phyloP scores from a whole-genome alignment of 2,113 vertebrate species.

The Zosterops lateralis region DNA sequence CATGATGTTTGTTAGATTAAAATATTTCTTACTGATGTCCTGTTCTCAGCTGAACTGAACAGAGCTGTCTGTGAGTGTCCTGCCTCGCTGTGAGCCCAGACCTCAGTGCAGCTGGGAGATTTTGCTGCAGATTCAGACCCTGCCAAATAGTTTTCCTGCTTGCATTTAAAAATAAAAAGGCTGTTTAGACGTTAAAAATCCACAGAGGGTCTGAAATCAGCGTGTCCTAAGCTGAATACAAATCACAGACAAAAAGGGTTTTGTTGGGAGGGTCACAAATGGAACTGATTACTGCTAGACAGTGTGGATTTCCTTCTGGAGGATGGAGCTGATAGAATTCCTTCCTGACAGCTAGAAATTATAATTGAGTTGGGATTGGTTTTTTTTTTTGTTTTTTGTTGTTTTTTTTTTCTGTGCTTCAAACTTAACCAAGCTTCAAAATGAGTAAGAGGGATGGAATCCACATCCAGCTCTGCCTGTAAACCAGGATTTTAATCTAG shows the following conservation, averaged over 20 bases:
- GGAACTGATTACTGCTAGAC: conserved; percentile 54
- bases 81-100: neutral
- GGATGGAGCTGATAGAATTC: conserved; percentile 36
- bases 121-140: conserved; percentile 4
- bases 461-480: neutral
- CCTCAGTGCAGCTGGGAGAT: neutral
- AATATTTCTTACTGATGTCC: neutral
- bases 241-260: conserved; percentile 50
- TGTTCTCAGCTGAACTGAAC: conserved; percentile 14
- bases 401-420: neutral
- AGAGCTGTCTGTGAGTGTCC: neutral
- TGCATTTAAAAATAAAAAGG: conserved; percentile 46
- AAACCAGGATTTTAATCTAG: neutral
- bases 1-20: neutral
- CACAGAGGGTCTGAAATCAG: conserved; percentile 53
- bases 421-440: neutral
- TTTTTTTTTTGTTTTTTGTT: neutral
- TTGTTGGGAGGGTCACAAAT: conserved; percentile 52
- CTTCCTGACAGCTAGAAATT: conserved; percentile 42
- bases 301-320: conserved; percentile 36
- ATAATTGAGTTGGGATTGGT: neutral
- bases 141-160: conserved; percentile 43
- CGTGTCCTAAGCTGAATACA: conserved; percentile 11
- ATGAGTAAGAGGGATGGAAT: conserved; percentile 24
- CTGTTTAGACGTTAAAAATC: conserved; percentile 45